phyloP scores from a whole-genome alignment of 2,888 invertebrate species.

The Patella pellucida region DNA sequence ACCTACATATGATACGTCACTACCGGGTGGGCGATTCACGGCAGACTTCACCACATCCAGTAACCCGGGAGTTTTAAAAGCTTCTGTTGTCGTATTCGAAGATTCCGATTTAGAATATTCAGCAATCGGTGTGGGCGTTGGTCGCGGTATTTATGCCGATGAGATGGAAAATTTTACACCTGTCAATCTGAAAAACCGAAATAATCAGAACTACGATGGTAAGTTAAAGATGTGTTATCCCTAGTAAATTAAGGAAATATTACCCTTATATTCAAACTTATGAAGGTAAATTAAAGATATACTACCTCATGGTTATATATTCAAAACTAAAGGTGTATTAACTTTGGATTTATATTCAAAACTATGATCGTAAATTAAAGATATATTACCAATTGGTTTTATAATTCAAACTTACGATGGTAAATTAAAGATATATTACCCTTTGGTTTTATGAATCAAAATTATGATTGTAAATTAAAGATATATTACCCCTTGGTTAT shows the following conservation, averaged over 20 bases:
- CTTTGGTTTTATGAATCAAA: too few relatives aligned
- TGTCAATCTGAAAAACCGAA: constrained; percentile 20
- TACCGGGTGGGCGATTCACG: constrained; percentile 45
- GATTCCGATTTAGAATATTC: constrained; percentile 36
- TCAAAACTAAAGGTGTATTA: too few relatives aligned
- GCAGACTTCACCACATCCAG: constrained; percentile 45
- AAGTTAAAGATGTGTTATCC: not conserved
- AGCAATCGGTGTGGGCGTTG: constrained; percentile 28
- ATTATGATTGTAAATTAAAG: too few relatives aligned
- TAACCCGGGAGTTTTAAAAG: constrained; percentile 44
- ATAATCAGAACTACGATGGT: constrained; percentile 20
- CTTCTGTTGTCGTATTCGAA: constrained; percentile 44
- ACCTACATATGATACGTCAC: constrained; percentile 49
- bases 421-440: too few relatives aligned
- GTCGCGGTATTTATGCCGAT: constrained; percentile 24
- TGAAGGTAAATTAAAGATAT: constrained; percentile 15
- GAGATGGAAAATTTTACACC: constrained; percentile 15
- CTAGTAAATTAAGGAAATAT: constrained; percentile 10
- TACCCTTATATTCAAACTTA: too few relatives aligned
- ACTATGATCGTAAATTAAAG: constrained; percentile 13
- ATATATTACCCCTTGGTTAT: too few relatives aligned
- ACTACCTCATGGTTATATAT: too few relatives aligned
- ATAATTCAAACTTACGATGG: too few relatives aligned
- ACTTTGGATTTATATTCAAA: too few relatives aligned
- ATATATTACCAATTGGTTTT: too few relatives aligned